Evolutionary conservation across 2,797 vertebrate species (phyloP).

Genomic region (Pogonophryne albipinna): DNA sequence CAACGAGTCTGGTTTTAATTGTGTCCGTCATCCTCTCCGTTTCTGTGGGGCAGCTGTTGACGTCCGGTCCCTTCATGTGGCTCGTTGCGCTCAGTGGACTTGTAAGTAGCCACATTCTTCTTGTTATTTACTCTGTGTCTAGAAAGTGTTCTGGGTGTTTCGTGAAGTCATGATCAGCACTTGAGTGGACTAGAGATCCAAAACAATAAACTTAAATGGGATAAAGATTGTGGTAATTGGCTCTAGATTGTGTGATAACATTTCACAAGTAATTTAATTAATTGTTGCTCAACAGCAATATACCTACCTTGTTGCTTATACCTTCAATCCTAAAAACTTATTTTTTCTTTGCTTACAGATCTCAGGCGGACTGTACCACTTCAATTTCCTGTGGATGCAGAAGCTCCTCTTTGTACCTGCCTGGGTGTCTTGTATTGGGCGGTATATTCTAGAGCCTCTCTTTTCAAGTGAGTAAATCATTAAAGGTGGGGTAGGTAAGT

Average conservation of each 20-base stretch:
- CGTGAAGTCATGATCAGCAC: background rate
- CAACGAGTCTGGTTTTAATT: background rate
- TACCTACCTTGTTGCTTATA: too few species aligned
- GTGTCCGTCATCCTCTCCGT: conserved; percentile 24
- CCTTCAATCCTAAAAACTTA: background rate
- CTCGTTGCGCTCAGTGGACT: conserved; percentile 94
- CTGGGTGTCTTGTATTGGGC: conserved; percentile 88
- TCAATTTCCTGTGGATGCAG: conserved; percentile 86
- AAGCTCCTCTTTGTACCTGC: conserved; percentile 87
- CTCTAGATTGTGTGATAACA: background rate
- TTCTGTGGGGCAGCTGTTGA: conserved; percentile 89
- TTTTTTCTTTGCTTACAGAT: conserved; percentile 82
- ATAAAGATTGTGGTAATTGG: background rate
- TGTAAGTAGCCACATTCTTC: conserved; percentile 85
- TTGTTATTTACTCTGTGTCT: background rate
- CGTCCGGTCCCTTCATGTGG: conserved; percentile 95
- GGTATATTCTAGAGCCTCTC: conserved; percentile 89
- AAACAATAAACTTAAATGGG: background rate
- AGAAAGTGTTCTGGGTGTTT: background rate
- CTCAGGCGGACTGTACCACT: conserved; percentile 91
- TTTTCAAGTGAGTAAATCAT: conserved; percentile 82
- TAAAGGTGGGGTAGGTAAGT: too few species aligned
- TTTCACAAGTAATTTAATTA: background rate
- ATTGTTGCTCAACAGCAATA: background rate
- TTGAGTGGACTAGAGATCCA: background rate